Percentiles rank a stretch among this genome's conserved stretches.
phyloP scores from a whole-genome alignment of 2,797 vertebrate genomes.

The Chiloscyllium punctatum region DNA sequence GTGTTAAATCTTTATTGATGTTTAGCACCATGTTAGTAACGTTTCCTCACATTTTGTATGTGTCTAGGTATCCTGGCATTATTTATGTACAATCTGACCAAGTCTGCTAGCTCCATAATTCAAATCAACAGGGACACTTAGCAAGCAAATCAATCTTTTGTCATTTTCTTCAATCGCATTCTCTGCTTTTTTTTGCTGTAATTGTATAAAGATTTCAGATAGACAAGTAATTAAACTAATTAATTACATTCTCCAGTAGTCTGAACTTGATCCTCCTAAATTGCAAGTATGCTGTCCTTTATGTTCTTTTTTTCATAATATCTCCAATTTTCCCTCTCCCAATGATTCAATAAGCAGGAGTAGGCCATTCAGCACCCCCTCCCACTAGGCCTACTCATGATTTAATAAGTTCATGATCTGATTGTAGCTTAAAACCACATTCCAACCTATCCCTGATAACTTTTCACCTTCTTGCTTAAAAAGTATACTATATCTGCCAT shows the following conservation, averaged over 20 bases:
- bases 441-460: no score
- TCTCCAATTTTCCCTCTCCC: background rate
- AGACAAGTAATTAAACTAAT: background rate
- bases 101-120: background rate
- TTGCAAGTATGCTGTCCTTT: background rate
- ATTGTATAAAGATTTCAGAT: conserved; percentile 6
- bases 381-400: no score
- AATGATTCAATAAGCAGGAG: background rate
- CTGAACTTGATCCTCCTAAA: background rate
- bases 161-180: background rate
- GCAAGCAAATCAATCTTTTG: background rate
- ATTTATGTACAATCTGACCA: background rate
- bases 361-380: no score
- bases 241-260: background rate
- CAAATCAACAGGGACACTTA: background rate
- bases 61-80: background rate
- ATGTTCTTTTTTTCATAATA: background rate
- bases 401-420: no score
- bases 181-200: background rate
- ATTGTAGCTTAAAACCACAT: no score
- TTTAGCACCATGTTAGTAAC: background rate
- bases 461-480: no score
- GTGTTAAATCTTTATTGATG: background rate
- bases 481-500: no score
- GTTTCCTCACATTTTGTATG: background rate